Evolutionary conservation across 2,113 vertebrate genomes (phyloP), one percentile per base, ranked within the genome.

Genomic region (Xyrauchen texanus): DNA sequence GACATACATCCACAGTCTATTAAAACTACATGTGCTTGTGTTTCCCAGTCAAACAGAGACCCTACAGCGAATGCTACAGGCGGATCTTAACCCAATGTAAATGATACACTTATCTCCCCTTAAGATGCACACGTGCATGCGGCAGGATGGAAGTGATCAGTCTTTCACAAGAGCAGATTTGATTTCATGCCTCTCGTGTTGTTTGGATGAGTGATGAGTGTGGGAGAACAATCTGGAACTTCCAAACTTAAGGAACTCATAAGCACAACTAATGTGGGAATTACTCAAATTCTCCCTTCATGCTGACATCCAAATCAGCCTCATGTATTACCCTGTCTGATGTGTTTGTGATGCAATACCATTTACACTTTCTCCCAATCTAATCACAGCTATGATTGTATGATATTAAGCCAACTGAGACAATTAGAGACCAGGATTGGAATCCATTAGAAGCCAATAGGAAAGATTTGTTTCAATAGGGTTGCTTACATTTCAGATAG

Each of bases 1-100:
- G 61, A 78, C 80, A 70, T 52, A 63, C 70, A 74, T 61, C 61
- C 47, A 51, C 66, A 76, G 60, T 47, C 65, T 65, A 72, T 83
- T 80, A 80, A 34, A 11, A 34, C 57, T 55, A 53, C 6, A 52
- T 46, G 34, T 64, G 74, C 58, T 9, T 49, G 53, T 64, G 73
- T 74, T 49, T 72, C 62, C 55, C 64, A 34, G 55, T 15, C 49
- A 67, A 68, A 89, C 86, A 80, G 82, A 83, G 88, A 83, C 88
- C 90, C 90, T 85, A 89, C 87, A 86, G 88, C 83, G 2, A 64
- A 16, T 12, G 60, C 70, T 71, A 83, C 78, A 68, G 80, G 77
- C 68, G 67, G 73, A 64, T 69, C 72, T 63, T 81, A 77, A 85
- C 74, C 71, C 75, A 49, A 76, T 81, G 78, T 76, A 82, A 76